Conservation (phyloP, 1,140 invertebrate genomes). For the Lysiphlebus fabarum region DNA sequence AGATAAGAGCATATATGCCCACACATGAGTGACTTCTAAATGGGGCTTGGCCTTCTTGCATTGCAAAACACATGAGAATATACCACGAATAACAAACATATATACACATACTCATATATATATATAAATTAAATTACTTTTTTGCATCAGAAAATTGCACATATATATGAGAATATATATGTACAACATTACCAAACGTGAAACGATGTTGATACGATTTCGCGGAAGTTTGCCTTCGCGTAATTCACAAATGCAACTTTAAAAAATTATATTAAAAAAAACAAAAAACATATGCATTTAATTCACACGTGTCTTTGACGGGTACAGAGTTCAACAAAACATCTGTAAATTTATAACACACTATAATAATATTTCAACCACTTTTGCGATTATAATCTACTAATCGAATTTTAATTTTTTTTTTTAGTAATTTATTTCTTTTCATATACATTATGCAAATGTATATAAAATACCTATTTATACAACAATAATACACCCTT, state of each 20-base stretch:
- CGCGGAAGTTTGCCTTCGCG: conserved; percentile 48
- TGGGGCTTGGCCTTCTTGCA: conserved; percentile 37
- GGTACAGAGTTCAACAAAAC: neutral
- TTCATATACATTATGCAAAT: no score
- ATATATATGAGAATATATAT: neutral
- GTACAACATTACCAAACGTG: conserved; percentile 15
- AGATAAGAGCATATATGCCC: conserved; percentile 7
- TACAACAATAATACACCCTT: no score
- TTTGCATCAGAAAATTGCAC: neutral
- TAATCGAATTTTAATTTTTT: no score
- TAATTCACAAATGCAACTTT: conserved; percentile 30
- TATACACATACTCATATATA: neutral
- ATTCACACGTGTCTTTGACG: conserved; percentile 30
- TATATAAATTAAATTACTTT: neutral
- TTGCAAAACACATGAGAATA: conserved; percentile 30
- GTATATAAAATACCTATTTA: no score
- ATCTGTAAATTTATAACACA: neutral
- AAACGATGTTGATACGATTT: conserved; percentile 27
- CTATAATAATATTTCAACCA: no score
- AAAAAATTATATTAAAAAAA: conserved; percentile 32
- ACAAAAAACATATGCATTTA: conserved; percentile 37
- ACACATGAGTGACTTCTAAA: conserved; percentile 22
- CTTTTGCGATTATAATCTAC: neutral
- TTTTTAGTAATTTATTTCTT: no score
- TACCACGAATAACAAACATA: neutral